Conservation (phyloP, 2,888 invertebrate genomes). For the Eumerus sabulonum region DNA sequence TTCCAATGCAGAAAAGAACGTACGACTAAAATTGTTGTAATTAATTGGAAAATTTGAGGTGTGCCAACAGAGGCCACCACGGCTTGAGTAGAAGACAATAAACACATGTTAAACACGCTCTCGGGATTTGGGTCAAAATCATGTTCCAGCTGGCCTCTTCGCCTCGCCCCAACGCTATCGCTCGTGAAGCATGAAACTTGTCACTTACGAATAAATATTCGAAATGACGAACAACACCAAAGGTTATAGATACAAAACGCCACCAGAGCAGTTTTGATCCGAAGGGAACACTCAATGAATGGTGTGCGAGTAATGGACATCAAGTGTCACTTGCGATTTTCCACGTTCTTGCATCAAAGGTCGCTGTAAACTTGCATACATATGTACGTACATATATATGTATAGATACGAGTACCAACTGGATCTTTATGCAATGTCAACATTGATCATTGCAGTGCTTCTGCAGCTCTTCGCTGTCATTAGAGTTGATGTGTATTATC, state of each 20-base stretch:
- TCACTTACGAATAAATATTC: background rate
- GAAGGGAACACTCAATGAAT: conserved; percentile 24
- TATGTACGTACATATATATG: too few species aligned
- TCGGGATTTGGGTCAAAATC: conserved; percentile 62
- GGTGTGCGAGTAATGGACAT: conserved; percentile 49
- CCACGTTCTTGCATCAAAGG: conserved; percentile 35
- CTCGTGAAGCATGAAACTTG: too few species aligned
- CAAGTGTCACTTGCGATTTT: conserved; percentile 59
- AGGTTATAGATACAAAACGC: conserved; percentile 8
- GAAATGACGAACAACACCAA: conserved; percentile 1
- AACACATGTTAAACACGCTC: conserved; percentile 58
- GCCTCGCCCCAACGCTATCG: background rate
- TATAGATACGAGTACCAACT: too few species aligned
- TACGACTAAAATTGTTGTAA: conserved; percentile 57
- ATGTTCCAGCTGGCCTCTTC: conserved; percentile 21
- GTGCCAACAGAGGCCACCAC: conserved; percentile 54
- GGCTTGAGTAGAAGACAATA: conserved; percentile 48
- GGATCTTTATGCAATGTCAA: conserved; percentile 1
- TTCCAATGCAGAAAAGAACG: conserved; percentile 14
- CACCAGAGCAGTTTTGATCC: background rate
- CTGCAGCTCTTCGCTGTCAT: too few species aligned
- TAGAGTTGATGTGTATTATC: conserved; percentile 2
- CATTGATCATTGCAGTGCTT: conserved; percentile 5
- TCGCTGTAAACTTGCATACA: too few species aligned
- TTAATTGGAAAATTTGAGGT: conserved; percentile 67